Evolutionary conservation across 2,888 invertebrate species (phyloP).

Genomic region (Drosophila ezoana): DNA sequence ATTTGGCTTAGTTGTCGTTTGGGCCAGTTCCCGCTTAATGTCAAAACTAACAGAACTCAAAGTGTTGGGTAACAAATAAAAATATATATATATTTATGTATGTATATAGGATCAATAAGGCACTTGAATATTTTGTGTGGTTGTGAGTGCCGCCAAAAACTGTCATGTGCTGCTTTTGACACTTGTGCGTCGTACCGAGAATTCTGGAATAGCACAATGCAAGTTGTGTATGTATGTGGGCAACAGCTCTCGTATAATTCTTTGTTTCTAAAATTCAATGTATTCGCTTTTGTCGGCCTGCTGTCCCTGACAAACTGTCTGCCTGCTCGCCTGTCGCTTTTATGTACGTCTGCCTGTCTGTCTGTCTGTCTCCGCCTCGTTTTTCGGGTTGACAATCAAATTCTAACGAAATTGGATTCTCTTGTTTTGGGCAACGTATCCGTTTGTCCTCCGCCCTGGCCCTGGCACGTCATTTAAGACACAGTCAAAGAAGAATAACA

Average conservation of each 20-base stretch:
- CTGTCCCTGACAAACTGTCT: constrained; percentile 54
- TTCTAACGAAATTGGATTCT: constrained; percentile 75
- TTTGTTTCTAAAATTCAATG: constrained; percentile 70
- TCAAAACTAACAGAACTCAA: constrained; percentile 47
- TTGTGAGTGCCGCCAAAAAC: constrained; percentile 36
- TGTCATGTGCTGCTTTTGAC: constrained; percentile 68
- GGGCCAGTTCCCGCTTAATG: constrained; percentile 23
- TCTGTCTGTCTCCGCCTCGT: constrained; percentile 46
- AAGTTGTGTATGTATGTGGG: constrained; percentile 66
- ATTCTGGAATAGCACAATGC: constrained; percentile 26
- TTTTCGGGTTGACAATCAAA: constrained; percentile 74
- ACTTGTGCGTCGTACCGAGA: constrained; percentile 69
- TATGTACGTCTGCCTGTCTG: background rate
- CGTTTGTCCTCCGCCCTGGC: constrained; percentile 22
- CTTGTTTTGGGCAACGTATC: constrained; percentile 59
- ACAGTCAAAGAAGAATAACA: constrained; percentile 30
- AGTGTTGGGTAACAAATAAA: constrained; percentile 23
- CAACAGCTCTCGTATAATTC: constrained; percentile 43
- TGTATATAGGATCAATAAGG: background rate
- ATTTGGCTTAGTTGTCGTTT: constrained; percentile 54
- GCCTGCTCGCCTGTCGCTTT: constrained; percentile 7
- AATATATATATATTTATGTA: background rate
- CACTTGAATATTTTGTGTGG: constrained; percentile 7
- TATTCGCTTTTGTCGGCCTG: constrained; percentile 36
- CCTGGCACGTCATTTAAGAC: constrained; percentile 31